These are phyloP conservation scores for Boloria euphrosyne DNA, from an alignment of 2,888 invertebrate species.

Conservation along the genomic window DNA sequence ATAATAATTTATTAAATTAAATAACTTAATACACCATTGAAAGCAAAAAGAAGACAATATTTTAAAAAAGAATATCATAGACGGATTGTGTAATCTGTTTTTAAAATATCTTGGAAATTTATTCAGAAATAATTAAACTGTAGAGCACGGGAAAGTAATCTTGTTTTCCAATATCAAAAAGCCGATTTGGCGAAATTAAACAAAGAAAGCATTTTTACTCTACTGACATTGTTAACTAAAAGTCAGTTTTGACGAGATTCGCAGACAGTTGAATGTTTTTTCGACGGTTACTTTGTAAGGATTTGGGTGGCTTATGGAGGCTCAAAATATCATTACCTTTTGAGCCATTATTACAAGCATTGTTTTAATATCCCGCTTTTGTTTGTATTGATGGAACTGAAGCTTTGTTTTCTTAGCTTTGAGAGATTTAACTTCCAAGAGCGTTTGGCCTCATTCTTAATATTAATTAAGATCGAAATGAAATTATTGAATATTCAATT, in stretches of 20 bases:
- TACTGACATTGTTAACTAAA: slow-evolving; percentile 33
- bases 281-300: slow-evolving; percentile 35
- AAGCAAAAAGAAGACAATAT: no score
- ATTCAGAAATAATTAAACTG: slow-evolving; percentile 15
- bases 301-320: slow-evolving; percentile 30
- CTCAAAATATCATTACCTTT: slow-evolving; percentile 36
- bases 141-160: slow-evolving; percentile 29
- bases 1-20: no score
- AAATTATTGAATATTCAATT: neutral
- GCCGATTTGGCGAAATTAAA: slow-evolving; percentile 27
- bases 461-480: slow-evolving; percentile 3
- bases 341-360: slow-evolving; percentile 29
- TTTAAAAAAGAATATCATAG: no score
- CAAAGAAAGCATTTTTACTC: slow-evolving; percentile 28
- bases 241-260: slow-evolving; percentile 29
- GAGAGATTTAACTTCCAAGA: slow-evolving; percentile 20
- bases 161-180: slow-evolving; percentile 33
- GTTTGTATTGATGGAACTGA: slow-evolving; percentile 27
- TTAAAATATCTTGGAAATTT: slow-evolving; percentile 17
- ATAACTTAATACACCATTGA: no score
- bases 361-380: slow-evolving; percentile 36
- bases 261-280: slow-evolving; percentile 24
- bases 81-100: neutral
- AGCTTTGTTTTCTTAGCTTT: slow-evolving; percentile 25
- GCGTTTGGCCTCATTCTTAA: slow-evolving; percentile 5